These are phyloP conservation scores for Oscheius sp. DNA, from an alignment of 1,140 invertebrate genomes.

Conservation along the genomic window DNA sequence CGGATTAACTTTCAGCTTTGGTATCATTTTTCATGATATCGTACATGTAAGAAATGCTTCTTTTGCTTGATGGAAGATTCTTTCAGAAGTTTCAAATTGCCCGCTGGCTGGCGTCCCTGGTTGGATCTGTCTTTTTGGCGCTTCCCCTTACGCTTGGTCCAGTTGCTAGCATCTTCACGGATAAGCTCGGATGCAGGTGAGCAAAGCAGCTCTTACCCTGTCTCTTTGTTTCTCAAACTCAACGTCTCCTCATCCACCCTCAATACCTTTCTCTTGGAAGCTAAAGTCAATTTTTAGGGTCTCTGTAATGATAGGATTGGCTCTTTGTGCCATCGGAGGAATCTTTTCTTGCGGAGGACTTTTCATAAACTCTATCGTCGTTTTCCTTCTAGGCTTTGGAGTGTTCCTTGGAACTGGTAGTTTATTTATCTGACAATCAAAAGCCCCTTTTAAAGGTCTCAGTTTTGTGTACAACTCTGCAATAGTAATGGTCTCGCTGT, in stretches of 20 bases:
- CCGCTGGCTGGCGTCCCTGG: not conserved
- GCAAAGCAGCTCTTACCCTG: not conserved
- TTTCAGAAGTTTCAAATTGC: not conserved
- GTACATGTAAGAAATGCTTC: not conserved
- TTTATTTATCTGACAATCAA: not conserved
- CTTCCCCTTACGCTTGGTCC: slow-evolving; percentile 7
- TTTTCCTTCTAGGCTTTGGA: not conserved
- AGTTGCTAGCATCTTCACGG: not conserved
- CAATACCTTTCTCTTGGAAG: no score
- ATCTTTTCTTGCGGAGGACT: no score
- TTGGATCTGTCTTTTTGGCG: slow-evolving; percentile 1
- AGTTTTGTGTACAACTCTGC: slow-evolving; percentile 23
- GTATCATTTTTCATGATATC: slow-evolving; percentile 68
- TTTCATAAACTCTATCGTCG: not conserved
- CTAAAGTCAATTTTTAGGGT: no score
- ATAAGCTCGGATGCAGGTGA: slow-evolving; percentile 11
- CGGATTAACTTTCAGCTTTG: slow-evolving; percentile 67
- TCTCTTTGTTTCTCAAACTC: no score
- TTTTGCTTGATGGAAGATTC: no score
- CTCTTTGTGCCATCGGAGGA: no score
- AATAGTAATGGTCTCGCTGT: slow-evolving; percentile 22
- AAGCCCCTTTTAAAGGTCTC: slow-evolving; percentile 3
- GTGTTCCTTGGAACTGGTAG: not conserved
- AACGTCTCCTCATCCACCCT: no score
- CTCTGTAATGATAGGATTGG: no score